Evolutionary conservation across 2,888 invertebrate genomes (phyloP).

Genomic region (Malthinus seriepunctatus): DNA sequence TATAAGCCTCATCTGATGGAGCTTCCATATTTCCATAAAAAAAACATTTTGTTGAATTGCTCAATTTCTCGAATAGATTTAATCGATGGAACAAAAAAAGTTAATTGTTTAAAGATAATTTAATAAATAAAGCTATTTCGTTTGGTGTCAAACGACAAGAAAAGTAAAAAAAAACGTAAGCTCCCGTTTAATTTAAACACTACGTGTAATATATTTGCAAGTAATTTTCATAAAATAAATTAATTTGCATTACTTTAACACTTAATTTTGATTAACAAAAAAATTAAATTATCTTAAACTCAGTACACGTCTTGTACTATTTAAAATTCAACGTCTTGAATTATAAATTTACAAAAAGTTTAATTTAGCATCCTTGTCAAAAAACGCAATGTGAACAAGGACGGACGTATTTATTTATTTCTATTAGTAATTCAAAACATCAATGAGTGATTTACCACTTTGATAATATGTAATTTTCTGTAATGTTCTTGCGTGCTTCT

Average conservation of each 20-base stretch:
- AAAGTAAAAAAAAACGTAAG: background rate
- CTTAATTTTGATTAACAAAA: constrained; percentile 6
- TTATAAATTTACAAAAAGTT: constrained; percentile 8
- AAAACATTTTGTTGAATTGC: too few relatives aligned
- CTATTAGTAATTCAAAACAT: constrained; percentile 2
- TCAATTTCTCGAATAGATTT: too few relatives aligned
- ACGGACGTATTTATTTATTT: constrained; percentile 1
- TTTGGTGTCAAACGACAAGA: too few relatives aligned
- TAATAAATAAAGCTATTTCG: too few relatives aligned
- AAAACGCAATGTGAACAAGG: constrained; percentile 2
- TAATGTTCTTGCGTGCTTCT: constrained; percentile 28
- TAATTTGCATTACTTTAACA: constrained; percentile 24
- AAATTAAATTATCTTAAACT: constrained; percentile 23
- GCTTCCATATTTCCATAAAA: too few relatives aligned
- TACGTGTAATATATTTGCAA: constrained; percentile 30
- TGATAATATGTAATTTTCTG: constrained; percentile 32
- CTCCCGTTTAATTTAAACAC: constrained; percentile 18
- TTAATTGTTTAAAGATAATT: too few relatives aligned
- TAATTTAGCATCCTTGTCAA: background rate
- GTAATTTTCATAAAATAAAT: constrained; percentile 29
- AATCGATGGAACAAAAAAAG: too few relatives aligned
- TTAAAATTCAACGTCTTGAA: constrained; percentile 10
- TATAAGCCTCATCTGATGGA: too few relatives aligned
- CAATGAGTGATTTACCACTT: constrained; percentile 16
- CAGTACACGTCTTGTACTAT: constrained; percentile 13